These are phyloP conservation scores for Drosophila melanosoma DNA, from an alignment of 2,888 invertebrate species.

Conservation along the genomic window DNA sequence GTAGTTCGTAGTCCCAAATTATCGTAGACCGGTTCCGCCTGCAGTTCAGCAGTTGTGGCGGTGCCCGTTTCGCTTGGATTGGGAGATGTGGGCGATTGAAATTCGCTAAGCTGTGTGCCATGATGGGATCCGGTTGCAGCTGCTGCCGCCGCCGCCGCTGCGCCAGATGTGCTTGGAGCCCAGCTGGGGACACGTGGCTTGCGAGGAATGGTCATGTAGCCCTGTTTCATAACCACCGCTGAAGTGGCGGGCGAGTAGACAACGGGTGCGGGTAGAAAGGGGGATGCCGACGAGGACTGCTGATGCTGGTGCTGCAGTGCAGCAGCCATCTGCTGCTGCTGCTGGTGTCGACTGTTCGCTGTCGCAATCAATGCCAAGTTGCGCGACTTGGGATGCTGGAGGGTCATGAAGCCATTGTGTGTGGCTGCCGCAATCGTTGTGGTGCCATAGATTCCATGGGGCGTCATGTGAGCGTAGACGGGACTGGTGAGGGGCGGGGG, in stretches of 20 bases:
- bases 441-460: constrained; percentile 87
- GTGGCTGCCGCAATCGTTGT: constrained; percentile 84
- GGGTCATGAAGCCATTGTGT: constrained; percentile 90
- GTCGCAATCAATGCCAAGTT: constrained; percentile 82
- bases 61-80: constrained; percentile 85
- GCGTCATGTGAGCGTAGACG: constrained; percentile 85
- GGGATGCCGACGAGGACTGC: constrained; percentile 87
- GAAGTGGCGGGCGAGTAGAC: constrained; percentile 86
- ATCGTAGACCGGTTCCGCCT: constrained; percentile 94
- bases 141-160: constrained; percentile 43
- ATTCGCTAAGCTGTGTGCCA: constrained; percentile 85
- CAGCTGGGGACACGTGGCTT: constrained; percentile 93
- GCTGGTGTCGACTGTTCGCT: constrained; percentile 85
- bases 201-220: constrained; percentile 94
- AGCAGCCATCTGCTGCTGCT: constrained; percentile 60
- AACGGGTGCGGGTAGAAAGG: constrained; percentile 89
- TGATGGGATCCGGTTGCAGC: constrained; percentile 11
- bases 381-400: constrained; percentile 89
- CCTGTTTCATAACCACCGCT: constrained; percentile 87
- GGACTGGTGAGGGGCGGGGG: constrained; percentile 87
- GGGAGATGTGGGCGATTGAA: constrained; percentile 83
- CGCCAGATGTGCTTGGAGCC: constrained; percentile 87
- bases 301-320: constrained; percentile 84
- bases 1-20: constrained; percentile 94
- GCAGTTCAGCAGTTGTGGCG: constrained; percentile 85